Base-by-base conservation (phyloP, 2,797 vertebrate genomes). In the Dipus sagitta region DNA sequence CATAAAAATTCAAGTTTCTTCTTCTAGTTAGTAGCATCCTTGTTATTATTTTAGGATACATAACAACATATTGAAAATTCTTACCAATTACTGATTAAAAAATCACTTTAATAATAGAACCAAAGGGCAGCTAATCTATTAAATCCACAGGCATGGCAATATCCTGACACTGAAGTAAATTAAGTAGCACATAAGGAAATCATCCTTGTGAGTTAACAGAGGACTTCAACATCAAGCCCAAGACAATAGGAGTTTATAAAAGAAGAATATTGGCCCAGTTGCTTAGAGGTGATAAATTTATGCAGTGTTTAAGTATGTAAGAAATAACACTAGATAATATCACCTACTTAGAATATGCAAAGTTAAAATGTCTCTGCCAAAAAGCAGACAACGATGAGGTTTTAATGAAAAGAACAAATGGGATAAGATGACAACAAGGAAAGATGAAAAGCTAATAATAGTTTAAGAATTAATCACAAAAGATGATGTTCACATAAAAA, bases 361-460 rank as follows among this genome's bases (percentile, higher is more conserved):
- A 95, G 71, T 93, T 93, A 86, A 96, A 76, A 87, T 87, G 77
- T 95, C 68, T 96, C 93, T 97, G 96, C 96, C 95, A 97, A 95
- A 95, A 95, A 83, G 83, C 94, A 96, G 91, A 89, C 89, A 76
- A 95, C 15, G 52, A 92, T 72, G 93, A 95, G 88, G 52, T 88
- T 97, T 97, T 94, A 95, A 97, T 96, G 93, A 96, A 95, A 97
- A 95, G 96, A 96, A 96, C 88, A 97, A 96, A 93, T 95, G 84
- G 83, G 80, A 90, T 82, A 92, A 94, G 86, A 96, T 78, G 92
- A 95, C 95, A 96, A 92, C 89, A 89, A 94, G 88, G 78, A 90
- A 89, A 92, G 92, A 91, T 85, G 83, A 91, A 95, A 95, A 58
- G 88, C 93, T 97, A 97, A 96, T 89, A 95, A 96, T 95, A 96